Conservation (phyloP, 2,797 vertebrate species). For the Mycteria americana region DNA sequence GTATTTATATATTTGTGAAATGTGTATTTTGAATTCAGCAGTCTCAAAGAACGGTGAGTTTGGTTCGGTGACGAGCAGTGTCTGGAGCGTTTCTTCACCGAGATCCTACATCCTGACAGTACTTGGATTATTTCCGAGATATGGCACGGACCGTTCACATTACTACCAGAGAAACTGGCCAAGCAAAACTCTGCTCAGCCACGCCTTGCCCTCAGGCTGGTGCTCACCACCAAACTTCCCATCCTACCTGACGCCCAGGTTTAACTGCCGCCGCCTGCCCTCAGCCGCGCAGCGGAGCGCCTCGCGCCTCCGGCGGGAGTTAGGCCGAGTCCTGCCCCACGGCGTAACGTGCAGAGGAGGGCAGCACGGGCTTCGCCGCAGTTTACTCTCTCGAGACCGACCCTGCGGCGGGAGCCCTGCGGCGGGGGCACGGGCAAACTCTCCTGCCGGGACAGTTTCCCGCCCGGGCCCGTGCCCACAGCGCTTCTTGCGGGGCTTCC, state of each 20-base stretch:
- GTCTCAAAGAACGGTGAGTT: not conserved
- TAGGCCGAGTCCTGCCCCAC: not conserved
- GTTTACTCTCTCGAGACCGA: not conserved
- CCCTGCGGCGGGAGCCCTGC: not conserved
- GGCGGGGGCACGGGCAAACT: not conserved
- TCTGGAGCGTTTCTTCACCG: not conserved
- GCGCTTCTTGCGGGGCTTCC: not conserved
- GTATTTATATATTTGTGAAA: not conserved
- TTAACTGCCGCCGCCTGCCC: not conserved
- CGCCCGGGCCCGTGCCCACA: not conserved
- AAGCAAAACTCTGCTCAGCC: not conserved
- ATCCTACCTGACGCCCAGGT: rapidly evolving
- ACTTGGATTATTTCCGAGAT: rapidly evolving
- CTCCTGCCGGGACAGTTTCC: not conserved
- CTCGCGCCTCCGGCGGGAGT: not conserved
- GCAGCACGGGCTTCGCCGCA: not conserved
- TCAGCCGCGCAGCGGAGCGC: not conserved
- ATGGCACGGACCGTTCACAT: rapidly evolving
- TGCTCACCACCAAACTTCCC: not conserved
- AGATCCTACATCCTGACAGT: not conserved
- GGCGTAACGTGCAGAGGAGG: no score
- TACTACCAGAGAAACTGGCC: rapidly evolving
- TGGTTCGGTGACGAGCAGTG: not conserved
- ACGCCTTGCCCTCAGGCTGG: no score
- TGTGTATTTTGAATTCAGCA: not conserved